Evolutionary conservation across 2,113 vertebrate genomes (phyloP), one percentile per base, ranked within the genome.

Genomic region (Notiomystis cincta): DNA sequence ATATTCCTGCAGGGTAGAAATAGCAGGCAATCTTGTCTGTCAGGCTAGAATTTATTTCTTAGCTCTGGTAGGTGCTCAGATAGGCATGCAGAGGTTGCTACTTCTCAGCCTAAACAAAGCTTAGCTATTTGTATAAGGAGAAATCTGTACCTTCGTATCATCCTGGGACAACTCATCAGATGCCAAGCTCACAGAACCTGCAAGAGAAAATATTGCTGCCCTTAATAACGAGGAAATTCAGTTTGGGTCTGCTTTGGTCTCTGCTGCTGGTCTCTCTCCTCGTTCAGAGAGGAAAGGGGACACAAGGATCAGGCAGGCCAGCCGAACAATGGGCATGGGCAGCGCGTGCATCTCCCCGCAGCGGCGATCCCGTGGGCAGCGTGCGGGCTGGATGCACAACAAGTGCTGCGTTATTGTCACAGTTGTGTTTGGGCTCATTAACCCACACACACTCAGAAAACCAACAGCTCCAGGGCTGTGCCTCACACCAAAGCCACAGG

Each of bases 121-220:
- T 82, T 54, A 92, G 53, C 12, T 65, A 62, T 45, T 64, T 38
- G 16, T 87, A 61, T 58, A 94, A 91, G 61, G 27, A 90, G 42
- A 84, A 96, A 93, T 72, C n/a, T 64, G 64, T 97, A 98, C 98
- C 98, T 97, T 97, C 0, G 0, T 38, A 78, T 96, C 40, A 35
- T 97, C 93, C 16, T 44, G 61, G 10, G 44, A 69, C 35, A 93
- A 79, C 38, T 87, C 35, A 2, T 70, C 78, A 72, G 82, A 86
- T 47, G 47, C 72, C 38, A 66, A 67, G 45, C 89, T 82, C 94
- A 67, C 56, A 81, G 82, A 56, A 89, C 87, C 96, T 97, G 94
- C 60, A 95, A 95, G 82, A 95, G 66, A 35, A n/a, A 92, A 96
- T 22, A 89, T 51, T 84, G 69, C 77, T 93, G 72, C n/a, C 58